Percentiles rank a stretch among this genome's conserved stretches.
Evolutionary conservation across 2,888 invertebrate genomes (phyloP).

Genomic region (Tachina fera): DNA sequence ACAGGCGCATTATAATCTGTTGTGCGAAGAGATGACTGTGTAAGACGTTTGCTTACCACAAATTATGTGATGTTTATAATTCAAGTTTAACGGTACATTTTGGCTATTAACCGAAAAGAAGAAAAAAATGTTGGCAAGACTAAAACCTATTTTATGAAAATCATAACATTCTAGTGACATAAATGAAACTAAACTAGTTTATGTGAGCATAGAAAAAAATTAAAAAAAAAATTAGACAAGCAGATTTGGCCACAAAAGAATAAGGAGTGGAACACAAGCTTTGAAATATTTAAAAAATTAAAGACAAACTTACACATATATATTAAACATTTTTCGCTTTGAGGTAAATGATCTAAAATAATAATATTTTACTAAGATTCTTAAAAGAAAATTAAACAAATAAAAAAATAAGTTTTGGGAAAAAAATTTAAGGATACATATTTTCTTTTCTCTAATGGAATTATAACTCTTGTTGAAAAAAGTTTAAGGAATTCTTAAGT

Average conservation of each 20-base stretch:
- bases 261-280: conserved; percentile 15
- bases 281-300: neutral
- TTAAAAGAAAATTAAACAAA: neutral
- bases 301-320: no score
- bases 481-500: no score
- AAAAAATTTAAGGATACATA: no score
- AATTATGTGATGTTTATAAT: conserved; percentile 29
- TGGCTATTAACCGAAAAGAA: conserved; percentile 13
- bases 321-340: no score
- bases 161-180: conserved; percentile 23
- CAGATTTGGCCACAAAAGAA: neutral
- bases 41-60: conserved; percentile 20
- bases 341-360: no score
- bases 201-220: conserved; percentile 16
- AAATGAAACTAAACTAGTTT: conserved; percentile 29
- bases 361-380: neutral
- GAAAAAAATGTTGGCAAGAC: conserved; percentile 6
- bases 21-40: neutral
- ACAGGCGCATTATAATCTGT: neutral
- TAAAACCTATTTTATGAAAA: conserved; percentile 12
- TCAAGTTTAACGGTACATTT: conserved; percentile 45
- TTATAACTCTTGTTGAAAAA: no score
- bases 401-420: neutral
- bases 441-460: no score
- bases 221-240: neutral